These are phyloP conservation scores for Gallinago solitaria DNA, from an alignment of 2,797 vertebrate species.

Conservation along the genomic window DNA sequence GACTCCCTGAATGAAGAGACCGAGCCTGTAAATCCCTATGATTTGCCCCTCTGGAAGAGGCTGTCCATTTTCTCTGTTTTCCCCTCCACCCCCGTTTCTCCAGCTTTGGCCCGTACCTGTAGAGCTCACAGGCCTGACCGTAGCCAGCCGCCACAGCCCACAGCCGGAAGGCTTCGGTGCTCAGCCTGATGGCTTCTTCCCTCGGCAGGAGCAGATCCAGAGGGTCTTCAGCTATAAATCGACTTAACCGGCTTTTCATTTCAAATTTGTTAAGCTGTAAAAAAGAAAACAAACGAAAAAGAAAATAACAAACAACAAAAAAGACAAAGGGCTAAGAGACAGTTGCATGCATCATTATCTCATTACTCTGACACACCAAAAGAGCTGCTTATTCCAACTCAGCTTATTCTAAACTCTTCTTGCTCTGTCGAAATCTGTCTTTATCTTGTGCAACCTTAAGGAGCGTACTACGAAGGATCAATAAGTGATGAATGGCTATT, in stretches of 20 bases:
- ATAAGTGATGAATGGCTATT: not conserved
- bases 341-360: not conserved
- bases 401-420: not conserved
- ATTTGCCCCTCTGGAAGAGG: not conserved
- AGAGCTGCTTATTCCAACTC: not conserved
- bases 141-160: constrained; percentile 91
- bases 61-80: not conserved
- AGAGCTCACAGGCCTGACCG: constrained; percentile 89
- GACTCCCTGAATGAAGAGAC: not conserved
- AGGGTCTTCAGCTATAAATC: constrained; percentile 87
- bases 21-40: not conserved
- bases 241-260: constrained; percentile 82
- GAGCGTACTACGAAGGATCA: not conserved
- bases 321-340: not conserved
- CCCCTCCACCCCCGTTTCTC: not conserved
- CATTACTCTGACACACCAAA: not conserved
- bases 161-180: constrained; percentile 87
- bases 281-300: not conserved
- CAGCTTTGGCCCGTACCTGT: constrained; percentile 78
- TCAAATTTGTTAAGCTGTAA: constrained; percentile 86
- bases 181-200: constrained; percentile 82
- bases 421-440: not conserved
- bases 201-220: constrained; percentile 83
- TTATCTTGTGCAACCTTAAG: not conserved
- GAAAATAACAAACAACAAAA: not conserved